Percentiles rank a stretch among this genome's conserved stretches.
Conservation (phyloP, 1,140 invertebrate species). For the Calosoma granatense region DNA sequence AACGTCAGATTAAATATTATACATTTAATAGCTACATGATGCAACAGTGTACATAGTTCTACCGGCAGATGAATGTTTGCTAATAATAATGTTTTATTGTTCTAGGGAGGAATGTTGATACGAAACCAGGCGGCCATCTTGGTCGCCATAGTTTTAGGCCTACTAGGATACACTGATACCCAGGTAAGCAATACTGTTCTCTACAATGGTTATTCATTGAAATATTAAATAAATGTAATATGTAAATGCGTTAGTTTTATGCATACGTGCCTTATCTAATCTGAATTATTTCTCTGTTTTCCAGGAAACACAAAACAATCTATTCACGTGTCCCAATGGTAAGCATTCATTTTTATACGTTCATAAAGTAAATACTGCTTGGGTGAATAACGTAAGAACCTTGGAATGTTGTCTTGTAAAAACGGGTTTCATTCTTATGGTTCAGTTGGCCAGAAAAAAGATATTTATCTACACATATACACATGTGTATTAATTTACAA, state of each 20-base stretch:
- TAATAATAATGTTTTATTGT: conserved; percentile 22
- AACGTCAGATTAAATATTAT: conserved; percentile 5
- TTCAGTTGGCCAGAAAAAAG: conserved; percentile 25
- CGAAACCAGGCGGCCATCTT: conserved; percentile 40
- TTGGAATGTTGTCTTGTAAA: conserved; percentile 17
- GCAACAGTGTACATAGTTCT: too few species aligned
- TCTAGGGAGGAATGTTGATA: conserved; percentile 43
- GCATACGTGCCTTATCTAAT: too few species aligned
- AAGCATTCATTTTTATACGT: conserved; percentile 33
- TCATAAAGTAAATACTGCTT: conserved; percentile 10
- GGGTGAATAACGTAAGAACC: conserved; percentile 19
- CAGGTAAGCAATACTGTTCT: conserved; percentile 34
- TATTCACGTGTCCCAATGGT: conserved; percentile 59
- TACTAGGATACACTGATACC: conserved; percentile 38
- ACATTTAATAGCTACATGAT: too few species aligned
- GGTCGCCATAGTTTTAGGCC: conserved; percentile 42
- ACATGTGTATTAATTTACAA: too few species aligned
- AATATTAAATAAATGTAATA: too few species aligned
- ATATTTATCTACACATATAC: conserved; percentile 10
- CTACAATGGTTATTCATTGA: too few species aligned
- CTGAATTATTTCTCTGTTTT: too few species aligned
- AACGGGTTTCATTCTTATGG: conserved; percentile 24
- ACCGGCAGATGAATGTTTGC: too few species aligned
- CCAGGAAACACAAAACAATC: conserved; percentile 42
- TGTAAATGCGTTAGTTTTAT: too few species aligned